Base-by-base conservation (phyloP, 1,140 invertebrate genomes). In the Scylla paramamosain region DNA sequence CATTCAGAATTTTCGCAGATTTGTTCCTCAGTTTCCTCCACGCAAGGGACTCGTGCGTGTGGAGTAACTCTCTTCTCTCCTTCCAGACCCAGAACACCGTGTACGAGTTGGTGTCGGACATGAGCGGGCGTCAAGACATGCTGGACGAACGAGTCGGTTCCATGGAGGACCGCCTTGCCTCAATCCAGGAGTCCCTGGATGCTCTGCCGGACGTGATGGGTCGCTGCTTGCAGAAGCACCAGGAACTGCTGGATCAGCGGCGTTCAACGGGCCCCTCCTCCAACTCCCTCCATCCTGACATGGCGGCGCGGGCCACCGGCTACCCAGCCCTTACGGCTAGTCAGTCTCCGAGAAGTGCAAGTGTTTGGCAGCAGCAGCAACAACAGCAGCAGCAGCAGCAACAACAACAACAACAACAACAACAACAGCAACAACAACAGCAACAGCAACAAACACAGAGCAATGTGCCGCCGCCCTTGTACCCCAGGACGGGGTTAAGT, bases 31-130 rank as follows among this genome's bases (percentile, higher is more conserved):
- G 20, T 59, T 59, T 59, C 52, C 16, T 59, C 16, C 16, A 59
- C 52, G 16, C 10, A 59, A 0, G 52, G 10, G 52, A 59, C 52
- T 16, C 6, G 46, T 14, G 52, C 16, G 16, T 59, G 25, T 91
- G 14, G 0, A 91, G 1, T 6, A 28, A 29, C n/a, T 20, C 59
- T 32, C 45, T 77, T 16, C 29, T 45, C 87, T 45, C 83, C 39
- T 98, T 98, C 91, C 97, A 99, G 99, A 99, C 99, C 91, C 99
- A 99, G 97, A 99, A 99, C 96, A 99, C 98, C 25, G 99, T 99
- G 90, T 99, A 99, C 97, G 99, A 99, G 97, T 98, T 99, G 96
- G 99, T 99, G 86, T 99, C 98, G 29, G 99, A 99, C 96, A 99
- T 99, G 98, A 99, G 98, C 97, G 98, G 98, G 83, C 98, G 99